Conservation (phyloP, 2,888 invertebrate species). For the Heptascelio sp. region DNA sequence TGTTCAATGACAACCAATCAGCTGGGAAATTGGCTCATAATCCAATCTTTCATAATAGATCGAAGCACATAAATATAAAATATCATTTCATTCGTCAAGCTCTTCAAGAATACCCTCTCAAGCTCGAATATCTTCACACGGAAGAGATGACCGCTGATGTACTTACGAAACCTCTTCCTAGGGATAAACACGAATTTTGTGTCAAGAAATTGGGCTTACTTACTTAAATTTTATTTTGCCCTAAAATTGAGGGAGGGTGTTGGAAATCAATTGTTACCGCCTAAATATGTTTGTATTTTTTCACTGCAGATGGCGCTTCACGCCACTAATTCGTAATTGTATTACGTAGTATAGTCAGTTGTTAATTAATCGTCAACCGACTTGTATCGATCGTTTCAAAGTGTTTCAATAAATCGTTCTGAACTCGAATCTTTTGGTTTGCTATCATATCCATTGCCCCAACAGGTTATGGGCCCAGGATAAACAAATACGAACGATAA, state of each 20-base stretch:
- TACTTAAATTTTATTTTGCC: neutral
- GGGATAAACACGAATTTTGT: constrained; percentile 4
- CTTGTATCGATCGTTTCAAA: too few species aligned
- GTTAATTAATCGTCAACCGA: too few species aligned
- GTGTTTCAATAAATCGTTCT: too few species aligned
- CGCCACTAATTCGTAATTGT: too few species aligned
- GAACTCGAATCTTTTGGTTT: too few species aligned
- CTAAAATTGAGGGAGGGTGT: constrained; percentile 18
- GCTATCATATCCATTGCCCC: neutral
- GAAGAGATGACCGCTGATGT: constrained; percentile 49
- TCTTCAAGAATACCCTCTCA: constrained; percentile 20
- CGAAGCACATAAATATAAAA: constrained; percentile 64
- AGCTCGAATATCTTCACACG: constrained; percentile 25
- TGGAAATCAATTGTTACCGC: constrained; percentile 2
- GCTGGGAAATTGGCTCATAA: constrained; percentile 53
- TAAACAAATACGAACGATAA: too few species aligned
- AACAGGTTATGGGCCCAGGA: neutral
- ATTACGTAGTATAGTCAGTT: too few species aligned
- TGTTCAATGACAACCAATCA: constrained; percentile 61
- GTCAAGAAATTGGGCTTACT: neutral
- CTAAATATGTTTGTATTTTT: neutral
- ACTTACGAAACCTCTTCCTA: constrained; percentile 28
- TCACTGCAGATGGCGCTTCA: too few species aligned
- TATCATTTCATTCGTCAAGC: constrained; percentile 60
- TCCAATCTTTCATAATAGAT: constrained; percentile 48